Conservation (phyloP, 2,888 invertebrate genomes). For the Rhyacophila evoluta region DNA sequence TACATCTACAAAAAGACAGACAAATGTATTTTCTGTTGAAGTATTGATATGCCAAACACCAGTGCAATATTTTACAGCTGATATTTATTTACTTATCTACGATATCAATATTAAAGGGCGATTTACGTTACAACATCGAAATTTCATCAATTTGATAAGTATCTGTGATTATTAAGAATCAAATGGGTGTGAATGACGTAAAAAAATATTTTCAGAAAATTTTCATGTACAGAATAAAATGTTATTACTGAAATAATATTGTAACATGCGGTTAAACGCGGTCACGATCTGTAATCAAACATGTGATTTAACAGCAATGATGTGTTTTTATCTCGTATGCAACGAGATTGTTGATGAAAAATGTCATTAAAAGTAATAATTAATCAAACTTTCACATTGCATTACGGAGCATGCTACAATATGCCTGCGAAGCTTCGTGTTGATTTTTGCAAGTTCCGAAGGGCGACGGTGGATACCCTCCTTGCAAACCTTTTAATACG, state of each 20-base stretch:
- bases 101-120: neutral
- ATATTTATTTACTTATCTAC: neutral
- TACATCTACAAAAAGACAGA: too few relatives aligned
- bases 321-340: neutral
- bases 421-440: neutral
- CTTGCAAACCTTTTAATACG: neutral
- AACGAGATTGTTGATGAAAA: conserved; percentile 8
- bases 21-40: too few relatives aligned
- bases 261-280: neutral
- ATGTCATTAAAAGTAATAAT: neutral
- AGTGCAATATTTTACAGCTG: too few relatives aligned
- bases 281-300: too few relatives aligned
- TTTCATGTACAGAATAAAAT: too few relatives aligned
- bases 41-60: too few relatives aligned
- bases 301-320: neutral
- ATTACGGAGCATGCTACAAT: neutral
- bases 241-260: too few relatives aligned
- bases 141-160: too few relatives aligned
- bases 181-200: too few relatives aligned
- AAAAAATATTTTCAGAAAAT: too few relatives aligned
- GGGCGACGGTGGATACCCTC: neutral
- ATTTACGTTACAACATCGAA: too few relatives aligned
- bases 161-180: too few relatives aligned
- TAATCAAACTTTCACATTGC: neutral
- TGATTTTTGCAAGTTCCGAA: neutral